These are phyloP conservation scores for Mesochorus sp. DNA, from an alignment of 2,888 invertebrate genomes.

Conservation along the genomic window DNA sequence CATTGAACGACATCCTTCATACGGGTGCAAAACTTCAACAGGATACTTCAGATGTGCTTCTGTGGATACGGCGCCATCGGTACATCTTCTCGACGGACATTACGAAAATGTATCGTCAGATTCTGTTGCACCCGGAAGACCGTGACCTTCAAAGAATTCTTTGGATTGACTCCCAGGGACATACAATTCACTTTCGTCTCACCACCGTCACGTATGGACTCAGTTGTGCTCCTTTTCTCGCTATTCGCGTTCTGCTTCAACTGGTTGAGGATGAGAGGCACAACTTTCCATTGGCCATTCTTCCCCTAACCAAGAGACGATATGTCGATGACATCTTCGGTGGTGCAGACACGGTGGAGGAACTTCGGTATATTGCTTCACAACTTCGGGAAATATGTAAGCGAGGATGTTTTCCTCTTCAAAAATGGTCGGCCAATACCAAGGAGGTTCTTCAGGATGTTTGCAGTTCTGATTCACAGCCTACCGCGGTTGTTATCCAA, in stretches of 20 bases:
- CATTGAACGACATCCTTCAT: conserved; percentile 47
- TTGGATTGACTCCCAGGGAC: conserved; percentile 69
- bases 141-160: conserved; percentile 73
- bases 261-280: neutral
- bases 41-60: conserved; percentile 37
- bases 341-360: too few species aligned
- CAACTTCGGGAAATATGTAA: too few species aligned
- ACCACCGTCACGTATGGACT: conserved; percentile 49
- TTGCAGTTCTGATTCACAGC: neutral
- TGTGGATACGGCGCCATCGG: conserved; percentile 28
- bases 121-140: conserved; percentile 58
- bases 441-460: neutral
- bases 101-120: conserved; percentile 51
- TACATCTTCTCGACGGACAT: conserved; percentile 47
- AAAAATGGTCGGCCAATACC: too few species aligned
- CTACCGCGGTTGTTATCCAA: neutral
- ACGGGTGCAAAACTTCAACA: conserved; percentile 52
- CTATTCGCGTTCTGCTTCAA: neutral
- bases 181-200: too few species aligned
- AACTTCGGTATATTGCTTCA: too few species aligned
- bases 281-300: neutral
- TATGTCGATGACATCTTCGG: too few species aligned
- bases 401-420: too few species aligned
- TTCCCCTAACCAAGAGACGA: neutral
- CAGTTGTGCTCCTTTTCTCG: neutral